phyloP scores from a whole-genome alignment of 2,113 vertebrate genomes.

The Heterochromis multidens region DNA sequence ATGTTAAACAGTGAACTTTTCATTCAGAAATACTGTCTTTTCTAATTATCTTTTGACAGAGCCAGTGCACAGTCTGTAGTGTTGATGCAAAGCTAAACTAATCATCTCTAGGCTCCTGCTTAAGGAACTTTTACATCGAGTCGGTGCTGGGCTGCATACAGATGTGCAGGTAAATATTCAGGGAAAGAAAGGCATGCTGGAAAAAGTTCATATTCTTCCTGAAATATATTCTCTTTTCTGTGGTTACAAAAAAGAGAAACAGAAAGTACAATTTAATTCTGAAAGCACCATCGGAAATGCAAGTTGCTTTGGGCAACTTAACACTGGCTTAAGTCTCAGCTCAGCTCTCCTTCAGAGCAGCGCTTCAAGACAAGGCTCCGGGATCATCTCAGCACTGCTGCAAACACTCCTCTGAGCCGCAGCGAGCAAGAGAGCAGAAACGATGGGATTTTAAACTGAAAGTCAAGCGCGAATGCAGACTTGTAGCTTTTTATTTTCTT shows the following conservation, averaged over 20 bases:
- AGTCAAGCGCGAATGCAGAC: conserved; percentile 21
- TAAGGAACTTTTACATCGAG: too few relatives aligned
- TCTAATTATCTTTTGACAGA: too few relatives aligned
- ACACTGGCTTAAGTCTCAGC: neutral
- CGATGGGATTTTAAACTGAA: conserved; percentile 58
- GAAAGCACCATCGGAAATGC: conserved; percentile 15
- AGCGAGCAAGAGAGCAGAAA: neutral
- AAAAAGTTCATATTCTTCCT: neutral
- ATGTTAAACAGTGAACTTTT: too few relatives aligned
- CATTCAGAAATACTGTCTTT: too few relatives aligned
- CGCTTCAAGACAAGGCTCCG: neutral
- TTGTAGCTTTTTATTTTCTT: neutral
- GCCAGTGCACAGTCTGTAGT: too few relatives aligned
- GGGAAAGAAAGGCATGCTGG: neutral
- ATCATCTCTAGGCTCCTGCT: too few relatives aligned
- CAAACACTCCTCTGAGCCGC: neutral
- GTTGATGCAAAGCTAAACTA: too few relatives aligned
- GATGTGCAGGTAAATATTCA: too few relatives aligned
- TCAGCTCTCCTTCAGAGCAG: neutral
- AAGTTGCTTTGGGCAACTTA: neutral
- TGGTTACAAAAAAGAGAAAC: neutral
- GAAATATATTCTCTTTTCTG: neutral
- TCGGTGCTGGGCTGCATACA: too few relatives aligned
- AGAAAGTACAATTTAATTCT: conserved; percentile 13
- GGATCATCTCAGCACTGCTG: conserved; percentile 13